phyloP scores from a whole-genome alignment of 2,113 vertebrate species.

The Sporophila hypoxantha region DNA sequence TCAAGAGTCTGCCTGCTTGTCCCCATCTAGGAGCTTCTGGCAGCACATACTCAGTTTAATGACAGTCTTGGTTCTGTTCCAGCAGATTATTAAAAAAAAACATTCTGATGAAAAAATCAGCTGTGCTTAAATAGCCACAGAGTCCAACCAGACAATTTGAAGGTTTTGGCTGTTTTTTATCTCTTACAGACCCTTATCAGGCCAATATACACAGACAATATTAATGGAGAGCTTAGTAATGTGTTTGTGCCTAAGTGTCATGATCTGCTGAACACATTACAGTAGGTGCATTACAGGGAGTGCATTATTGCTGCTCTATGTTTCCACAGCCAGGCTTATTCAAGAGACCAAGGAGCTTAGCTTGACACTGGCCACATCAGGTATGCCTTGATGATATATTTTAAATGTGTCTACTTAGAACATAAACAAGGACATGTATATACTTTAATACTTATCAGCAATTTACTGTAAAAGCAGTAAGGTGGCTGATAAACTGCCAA shows the following conservation, averaged over 20 bases:
- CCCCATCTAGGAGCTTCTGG: constrained; percentile 11
- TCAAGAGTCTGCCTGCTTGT: neutral
- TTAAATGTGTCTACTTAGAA: neutral
- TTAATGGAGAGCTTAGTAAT: neutral
- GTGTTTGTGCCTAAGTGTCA: neutral
- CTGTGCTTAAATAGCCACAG: constrained; percentile 1
- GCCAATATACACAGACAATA: neutral
- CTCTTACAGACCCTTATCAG: neutral
- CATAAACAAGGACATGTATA: neutral
- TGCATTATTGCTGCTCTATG: neutral
- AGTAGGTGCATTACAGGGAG: neutral
- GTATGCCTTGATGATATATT: neutral
- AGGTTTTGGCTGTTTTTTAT: neutral
- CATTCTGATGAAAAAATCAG: constrained; percentile 11
- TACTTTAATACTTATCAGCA: constrained; percentile 26
- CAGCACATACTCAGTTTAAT: neutral
- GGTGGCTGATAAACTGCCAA: constrained; percentile 57
- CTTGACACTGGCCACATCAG: neutral
- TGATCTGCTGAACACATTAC: neutral
- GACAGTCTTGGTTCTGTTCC: constrained; percentile 11
- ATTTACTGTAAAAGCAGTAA: constrained; percentile 39
- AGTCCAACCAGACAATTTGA: neutral
- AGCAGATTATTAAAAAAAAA: neutral
- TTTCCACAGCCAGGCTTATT: neutral
- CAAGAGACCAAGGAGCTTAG: neutral